Conservation (phyloP, 37 sponge, comb jelly and placozoan species). For the Eunapius fragilis region DNA sequence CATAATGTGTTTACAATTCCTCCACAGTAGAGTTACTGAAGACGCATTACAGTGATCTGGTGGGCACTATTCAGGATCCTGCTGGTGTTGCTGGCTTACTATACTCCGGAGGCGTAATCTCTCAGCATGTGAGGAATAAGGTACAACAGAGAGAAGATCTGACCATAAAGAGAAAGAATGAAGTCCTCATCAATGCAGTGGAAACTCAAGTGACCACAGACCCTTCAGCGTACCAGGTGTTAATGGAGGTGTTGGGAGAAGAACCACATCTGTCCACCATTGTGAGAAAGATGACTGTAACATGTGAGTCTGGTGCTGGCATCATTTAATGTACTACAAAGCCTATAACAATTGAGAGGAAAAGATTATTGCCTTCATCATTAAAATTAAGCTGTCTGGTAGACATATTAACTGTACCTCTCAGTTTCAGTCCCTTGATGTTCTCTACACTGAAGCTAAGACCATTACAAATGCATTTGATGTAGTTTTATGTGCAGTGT, state of each 20-base stretch:
- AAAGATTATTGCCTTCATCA: no score
- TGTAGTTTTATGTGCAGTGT: no score
- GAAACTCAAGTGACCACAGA: neutral
- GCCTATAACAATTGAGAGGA: no score
- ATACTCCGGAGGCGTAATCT: neutral
- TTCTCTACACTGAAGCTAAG: no score
- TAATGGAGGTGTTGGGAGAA: neutral
- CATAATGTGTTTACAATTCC: neutral
- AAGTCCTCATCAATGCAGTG: neutral
- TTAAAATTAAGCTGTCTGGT: no score
- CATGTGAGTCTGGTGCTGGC: neutral
- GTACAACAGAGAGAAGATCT: neutral
- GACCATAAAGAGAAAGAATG: neutral
- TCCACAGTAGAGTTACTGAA: neutral
- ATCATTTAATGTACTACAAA: no score
- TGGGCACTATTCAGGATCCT: neutral
- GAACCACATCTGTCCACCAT: neutral
- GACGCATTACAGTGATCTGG: neutral
- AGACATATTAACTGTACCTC: no score
- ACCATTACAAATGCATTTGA: no score
- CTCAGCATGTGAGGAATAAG: neutral
- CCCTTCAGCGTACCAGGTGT: neutral
- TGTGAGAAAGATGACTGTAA: neutral
- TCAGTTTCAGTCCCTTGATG: no score
- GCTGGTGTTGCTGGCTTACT: neutral